Evolutionary conservation across 2,888 invertebrate species (phyloP), one percentile per base, ranked within the genome.

Genomic region (Yponomeuta plumbellus): DNA sequence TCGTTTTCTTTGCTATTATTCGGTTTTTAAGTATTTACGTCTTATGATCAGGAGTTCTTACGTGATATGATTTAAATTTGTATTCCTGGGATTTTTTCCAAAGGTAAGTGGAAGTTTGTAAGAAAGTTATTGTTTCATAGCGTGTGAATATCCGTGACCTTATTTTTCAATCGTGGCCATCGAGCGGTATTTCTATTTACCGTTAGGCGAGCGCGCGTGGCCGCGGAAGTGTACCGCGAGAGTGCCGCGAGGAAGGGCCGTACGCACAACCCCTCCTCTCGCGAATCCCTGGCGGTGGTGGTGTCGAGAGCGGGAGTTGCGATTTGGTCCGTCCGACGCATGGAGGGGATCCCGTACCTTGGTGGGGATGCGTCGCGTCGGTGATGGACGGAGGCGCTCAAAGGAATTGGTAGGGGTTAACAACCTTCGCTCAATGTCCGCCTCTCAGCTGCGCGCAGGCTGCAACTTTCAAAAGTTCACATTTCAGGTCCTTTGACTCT

Each of bases 311-410:
- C 88, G 90, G 90, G 87, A 88, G 89, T 34, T 34, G 34, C 88
- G 85, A 88, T 85, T 89, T 88, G 83, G 85, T 77, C 74, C 73
- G 78, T 57, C 75, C 81, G 83, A 81, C 84, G 83, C 79, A 86
- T 91, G 91, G 91, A 90, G 91, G 91, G 91, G 91, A 90, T 89
- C 88, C 84, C 85, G 85, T 79, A 80, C 75, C 79, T 86, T 87
- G 91, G 91, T 88, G 91, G 91, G 91, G 91, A 90, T 91, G 91
- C 85, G 86, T 80, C 77, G 81, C 80, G 83, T 75, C 78, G 72
- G 76, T 82, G 83, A 81, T 87, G 83, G 81, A 81, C 83, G 79
- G 76, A 76, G 76, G 78, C 81, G 81, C 79, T 77, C 80, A 79
- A 81, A 84, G 83, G 80, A 83, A 83, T 83, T 85, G 87, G 90